phyloP scores from a whole-genome alignment of 2,797 vertebrate species.

The Pseudopleuronectes americanus region DNA sequence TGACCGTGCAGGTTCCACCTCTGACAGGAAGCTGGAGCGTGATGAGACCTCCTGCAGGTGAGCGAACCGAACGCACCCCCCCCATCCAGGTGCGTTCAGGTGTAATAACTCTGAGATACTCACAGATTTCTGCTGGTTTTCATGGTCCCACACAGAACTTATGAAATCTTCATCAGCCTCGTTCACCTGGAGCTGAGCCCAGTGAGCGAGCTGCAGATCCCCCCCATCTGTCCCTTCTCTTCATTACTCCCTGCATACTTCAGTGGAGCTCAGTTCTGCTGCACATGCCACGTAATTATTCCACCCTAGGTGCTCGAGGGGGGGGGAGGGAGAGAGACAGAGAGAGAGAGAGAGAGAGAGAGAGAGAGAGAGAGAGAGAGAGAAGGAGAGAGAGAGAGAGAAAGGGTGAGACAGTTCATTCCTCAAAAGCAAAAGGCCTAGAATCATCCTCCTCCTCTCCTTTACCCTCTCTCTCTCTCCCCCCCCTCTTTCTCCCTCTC shows the following conservation, averaged over 20 bases:
- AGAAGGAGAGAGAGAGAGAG: not conserved
- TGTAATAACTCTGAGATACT: too few relatives aligned
- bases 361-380: not conserved
- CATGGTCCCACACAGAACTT: not conserved
- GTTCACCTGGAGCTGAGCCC: conserved; percentile 46
- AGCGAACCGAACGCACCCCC: too few relatives aligned
- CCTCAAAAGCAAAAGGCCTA: conserved; percentile 55
- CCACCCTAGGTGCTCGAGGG: conserved; percentile 40
- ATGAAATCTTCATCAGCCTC: not conserved
- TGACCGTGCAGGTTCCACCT: too few relatives aligned
- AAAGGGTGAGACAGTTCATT: conserved; percentile 32
- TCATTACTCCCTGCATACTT: conserved; percentile 13
- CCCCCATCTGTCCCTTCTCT: not conserved
- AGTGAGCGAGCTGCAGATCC: conserved; percentile 47
- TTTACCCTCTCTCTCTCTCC: too few relatives aligned
- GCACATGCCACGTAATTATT: conserved; percentile 54
- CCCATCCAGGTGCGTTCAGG: too few relatives aligned
- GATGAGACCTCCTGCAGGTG: too few relatives aligned
- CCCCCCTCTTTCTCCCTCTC: too few relatives aligned
- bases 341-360: too few relatives aligned
- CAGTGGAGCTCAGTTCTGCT: conserved; percentile 33
- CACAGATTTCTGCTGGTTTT: too few relatives aligned
- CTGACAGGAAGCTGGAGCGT: too few relatives aligned
- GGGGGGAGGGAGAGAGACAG: not conserved
- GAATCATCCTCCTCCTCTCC: too few relatives aligned